Evolutionary conservation across 2,797 vertebrate genomes (phyloP), one percentile per base, ranked within the genome.

Genomic region (Oreonectes daqikongensis): DNA sequence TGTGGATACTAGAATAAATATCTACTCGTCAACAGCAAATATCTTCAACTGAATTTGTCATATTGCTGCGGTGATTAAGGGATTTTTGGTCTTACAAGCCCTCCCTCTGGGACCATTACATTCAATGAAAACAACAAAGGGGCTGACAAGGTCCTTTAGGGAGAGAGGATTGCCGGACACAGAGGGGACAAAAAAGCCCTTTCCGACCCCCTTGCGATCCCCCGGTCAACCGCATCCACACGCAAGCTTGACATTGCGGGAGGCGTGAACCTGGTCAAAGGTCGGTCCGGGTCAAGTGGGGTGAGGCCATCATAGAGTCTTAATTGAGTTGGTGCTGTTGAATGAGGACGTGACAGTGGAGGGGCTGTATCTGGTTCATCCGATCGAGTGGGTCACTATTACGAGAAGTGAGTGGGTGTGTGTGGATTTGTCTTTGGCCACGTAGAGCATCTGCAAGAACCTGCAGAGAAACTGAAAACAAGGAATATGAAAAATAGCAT

Each of bases 141-240:
- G 85, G 87, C 89, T 89, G 90, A 92, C 91, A 87, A 82, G 85
- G 83, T 83, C 87, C 86, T 84, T 87, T 87, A 86, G 86, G 72
- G 78, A 75, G 67, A 84, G 84, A 85, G 88, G 74, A 81, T 83
- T 73, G 86, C 83, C 86, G 91, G 92, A 92, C 90, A 90, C 80
- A 83, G n/a, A 61, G 4, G 22, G 77, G 48, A 89, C 86, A 91
- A 91, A 42, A 52, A 85, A 89, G 81, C 52, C 55, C 72, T 83
- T 90, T 85, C 85, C 81, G 73, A 74, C 82, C 85, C 77, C 76
- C 86, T 59, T 32, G 10, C 10, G 11, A 48, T 14, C 38, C 69
- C 69, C 66, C 20, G 70, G 69, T 63, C 81, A 9, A n/a, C 52
- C 75, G 60, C 67, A 52, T 72, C 74, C 77, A 52, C 72, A 65